Evolutionary conservation across 2,113 vertebrate genomes (phyloP).

Genomic region (Girardinichthys multiradiatus): DNA sequence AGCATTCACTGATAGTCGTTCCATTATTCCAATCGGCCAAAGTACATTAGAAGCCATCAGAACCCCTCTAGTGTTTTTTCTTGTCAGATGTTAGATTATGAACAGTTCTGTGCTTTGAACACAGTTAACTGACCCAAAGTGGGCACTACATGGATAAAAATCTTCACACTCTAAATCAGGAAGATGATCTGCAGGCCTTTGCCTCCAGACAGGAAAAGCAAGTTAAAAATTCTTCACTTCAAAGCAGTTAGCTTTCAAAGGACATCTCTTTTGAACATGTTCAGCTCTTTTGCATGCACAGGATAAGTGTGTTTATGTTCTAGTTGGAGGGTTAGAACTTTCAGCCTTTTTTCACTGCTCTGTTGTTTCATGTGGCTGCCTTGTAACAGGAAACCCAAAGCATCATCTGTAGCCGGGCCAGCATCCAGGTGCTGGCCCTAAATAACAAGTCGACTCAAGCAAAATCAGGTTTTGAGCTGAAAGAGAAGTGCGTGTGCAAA

Average conservation of each 20-base stretch:
- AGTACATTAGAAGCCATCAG: neutral
- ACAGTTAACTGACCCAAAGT: constrained; percentile 15
- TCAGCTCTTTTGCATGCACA: constrained; percentile 14
- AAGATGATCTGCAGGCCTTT: constrained; percentile 5
- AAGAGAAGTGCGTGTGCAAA: constrained; percentile 2
- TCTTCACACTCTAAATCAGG: constrained; percentile 18
- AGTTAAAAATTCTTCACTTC: constrained; percentile 48
- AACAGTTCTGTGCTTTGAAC: neutral
- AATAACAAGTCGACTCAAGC: constrained; percentile 17
- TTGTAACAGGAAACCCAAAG: constrained; percentile 24
- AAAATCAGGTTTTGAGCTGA: neutral
- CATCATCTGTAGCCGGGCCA: constrained; percentile 22
- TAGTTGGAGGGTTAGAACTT: constrained; percentile 11
- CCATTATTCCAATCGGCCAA: constrained; percentile 8
- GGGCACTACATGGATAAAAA: constrained; percentile 9
- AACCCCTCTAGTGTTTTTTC: too few relatives aligned
- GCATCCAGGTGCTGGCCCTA: constrained; percentile 23
- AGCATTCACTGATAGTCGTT: neutral
- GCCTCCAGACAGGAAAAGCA: constrained; percentile 44
- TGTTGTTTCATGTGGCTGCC: constrained; percentile 46
- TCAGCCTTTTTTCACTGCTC: neutral
- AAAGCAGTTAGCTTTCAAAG: constrained; percentile 55
- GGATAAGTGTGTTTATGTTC: constrained; percentile 59
- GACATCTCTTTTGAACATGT: constrained; percentile 30
- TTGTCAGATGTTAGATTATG: neutral